Evolutionary conservation across 1,140 invertebrate species (phyloP), one percentile per base, ranked within the genome.

Genomic region (Steinernema feltiae): DNA sequence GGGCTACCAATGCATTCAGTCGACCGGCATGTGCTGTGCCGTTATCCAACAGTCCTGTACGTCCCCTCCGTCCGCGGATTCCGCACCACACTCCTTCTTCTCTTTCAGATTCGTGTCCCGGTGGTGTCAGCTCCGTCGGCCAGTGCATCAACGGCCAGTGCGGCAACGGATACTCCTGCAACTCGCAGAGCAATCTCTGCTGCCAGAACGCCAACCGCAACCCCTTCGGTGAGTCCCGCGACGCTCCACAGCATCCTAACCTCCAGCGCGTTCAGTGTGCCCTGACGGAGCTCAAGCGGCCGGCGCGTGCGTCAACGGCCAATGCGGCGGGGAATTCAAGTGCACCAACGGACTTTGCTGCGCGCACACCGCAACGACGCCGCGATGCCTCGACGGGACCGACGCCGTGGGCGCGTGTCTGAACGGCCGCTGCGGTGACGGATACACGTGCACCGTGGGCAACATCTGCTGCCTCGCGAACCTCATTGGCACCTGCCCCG

Each of bases 261-360:
- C 7, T 41, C 35, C 18, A 7, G 1, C 0, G 17, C 30, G 71
- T 78, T 73, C 71, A 80, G 83, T 85, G 27, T 85, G 84, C 70
- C 76, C 85, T 41, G 84, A 85, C 76, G 85, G 85, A 75, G 84
- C 85, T 17, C 84, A 85, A 81, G 85, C 84, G 17, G 84, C 84
- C 24, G 84, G 84, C 35, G 84, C 85, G 18, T 85, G 84, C 75
- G 84, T 85, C 24, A 86, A 86, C 75, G 81, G 81, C 30, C 71
- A 73, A 32, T 85, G 84, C 76, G 85, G 85, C 32, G 76, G 80
- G 46, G 84, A 85, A 31, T 85, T 86, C 80, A 84, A 80, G 35
- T 85, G 84, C 76, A 80, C 81, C 69, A 84, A 84, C 35, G 82
- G 84, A 24, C 78, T 85, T 41, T 86, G 85, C 77, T 85, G 84